Percentiles rank a stretch among this genome's conserved stretches.
Evolutionary conservation across 2,113 vertebrate species (phyloP).

Genomic region (Trematomus loennbergii): DNA sequence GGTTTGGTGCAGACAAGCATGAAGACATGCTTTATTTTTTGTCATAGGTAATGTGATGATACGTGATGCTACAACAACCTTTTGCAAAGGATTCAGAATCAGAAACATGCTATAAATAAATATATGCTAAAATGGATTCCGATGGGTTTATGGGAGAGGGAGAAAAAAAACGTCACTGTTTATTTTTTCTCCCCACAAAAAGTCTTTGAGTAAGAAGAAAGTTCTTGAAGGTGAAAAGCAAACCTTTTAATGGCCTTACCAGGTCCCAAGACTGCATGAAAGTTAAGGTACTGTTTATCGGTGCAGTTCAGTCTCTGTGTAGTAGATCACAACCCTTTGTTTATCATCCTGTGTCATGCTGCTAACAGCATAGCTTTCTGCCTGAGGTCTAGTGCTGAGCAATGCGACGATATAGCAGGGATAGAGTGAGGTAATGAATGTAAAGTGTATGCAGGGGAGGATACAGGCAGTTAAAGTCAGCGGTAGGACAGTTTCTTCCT

Average conservation of each 20-base stretch:
- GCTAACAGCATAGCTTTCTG: neutral
- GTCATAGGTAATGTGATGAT: constrained; percentile 64
- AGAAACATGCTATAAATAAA: constrained; percentile 73
- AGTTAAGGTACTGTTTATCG: constrained; percentile 36
- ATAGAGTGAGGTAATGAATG: constrained; percentile 44
- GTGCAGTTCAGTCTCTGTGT: constrained; percentile 20
- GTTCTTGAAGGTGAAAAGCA: constrained; percentile 53
- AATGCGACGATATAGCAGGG: constrained; percentile 37
- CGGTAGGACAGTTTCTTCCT: constrained; percentile 42
- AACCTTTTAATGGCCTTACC: constrained; percentile 46
- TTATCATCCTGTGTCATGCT: constrained; percentile 37
- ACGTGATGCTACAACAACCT: constrained; percentile 57
- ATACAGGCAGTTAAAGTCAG: constrained; percentile 36
- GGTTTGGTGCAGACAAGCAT: constrained; percentile 65
- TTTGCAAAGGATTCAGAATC: constrained; percentile 62
- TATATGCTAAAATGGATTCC: constrained; percentile 65
- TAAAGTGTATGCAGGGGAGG: constrained; percentile 25
- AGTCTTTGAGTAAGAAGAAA: constrained; percentile 29
- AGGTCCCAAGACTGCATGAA: constrained; percentile 46
- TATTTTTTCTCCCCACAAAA: constrained; percentile 43
- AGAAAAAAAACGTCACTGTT: constrained; percentile 40
- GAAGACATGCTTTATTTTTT: constrained; percentile 68
- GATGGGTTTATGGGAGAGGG: constrained; percentile 40
- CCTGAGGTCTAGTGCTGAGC: constrained; percentile 41
- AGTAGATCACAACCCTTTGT: constrained; percentile 47